Percentiles rank a stretch among this genome's conserved stretches.
These are phyloP conservation scores for Phyllopteryx taeniolatus DNA, from an alignment of 2,113 vertebrate species.

Conservation along the genomic window DNA sequence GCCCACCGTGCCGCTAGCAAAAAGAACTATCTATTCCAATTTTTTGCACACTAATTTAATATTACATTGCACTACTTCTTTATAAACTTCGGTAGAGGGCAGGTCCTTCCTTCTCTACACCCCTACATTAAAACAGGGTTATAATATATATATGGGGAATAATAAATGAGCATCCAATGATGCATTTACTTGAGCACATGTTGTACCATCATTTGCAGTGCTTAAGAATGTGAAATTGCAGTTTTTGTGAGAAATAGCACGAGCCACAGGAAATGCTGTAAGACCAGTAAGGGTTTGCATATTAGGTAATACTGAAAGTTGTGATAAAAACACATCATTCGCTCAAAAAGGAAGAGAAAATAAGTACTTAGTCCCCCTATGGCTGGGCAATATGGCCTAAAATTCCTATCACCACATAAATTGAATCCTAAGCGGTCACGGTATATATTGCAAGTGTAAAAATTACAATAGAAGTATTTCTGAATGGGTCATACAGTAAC, in stretches of 20 bases:
- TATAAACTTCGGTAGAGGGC: not conserved
- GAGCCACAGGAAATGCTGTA: conserved; percentile 44
- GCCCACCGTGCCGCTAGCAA: no score
- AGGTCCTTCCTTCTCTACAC: not conserved
- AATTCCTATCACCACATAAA: not conserved
- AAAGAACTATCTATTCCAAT: not conserved
- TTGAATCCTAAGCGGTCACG: not conserved
- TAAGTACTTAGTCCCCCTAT: no score
- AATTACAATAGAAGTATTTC: no score
- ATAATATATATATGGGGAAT: no score
- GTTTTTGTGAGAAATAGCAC: conserved; percentile 32
- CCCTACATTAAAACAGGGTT: not conserved
- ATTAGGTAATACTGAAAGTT: conserved; percentile 21
- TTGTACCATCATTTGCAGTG: conserved; percentile 13
- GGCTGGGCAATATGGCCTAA: not conserved
- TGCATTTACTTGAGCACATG: not conserved
- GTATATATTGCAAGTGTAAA: not conserved
- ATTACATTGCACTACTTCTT: not conserved
- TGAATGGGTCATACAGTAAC: no score
- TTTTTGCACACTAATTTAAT: not conserved
- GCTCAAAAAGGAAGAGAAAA: not conserved
- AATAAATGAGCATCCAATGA: not conserved
- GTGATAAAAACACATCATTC: not conserved
- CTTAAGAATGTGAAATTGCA: conserved; percentile 45
- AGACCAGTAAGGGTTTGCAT: conserved; percentile 32